Evolutionary conservation across 2,888 invertebrate species (phyloP).

Genomic region (Trachelus iudaicus): DNA sequence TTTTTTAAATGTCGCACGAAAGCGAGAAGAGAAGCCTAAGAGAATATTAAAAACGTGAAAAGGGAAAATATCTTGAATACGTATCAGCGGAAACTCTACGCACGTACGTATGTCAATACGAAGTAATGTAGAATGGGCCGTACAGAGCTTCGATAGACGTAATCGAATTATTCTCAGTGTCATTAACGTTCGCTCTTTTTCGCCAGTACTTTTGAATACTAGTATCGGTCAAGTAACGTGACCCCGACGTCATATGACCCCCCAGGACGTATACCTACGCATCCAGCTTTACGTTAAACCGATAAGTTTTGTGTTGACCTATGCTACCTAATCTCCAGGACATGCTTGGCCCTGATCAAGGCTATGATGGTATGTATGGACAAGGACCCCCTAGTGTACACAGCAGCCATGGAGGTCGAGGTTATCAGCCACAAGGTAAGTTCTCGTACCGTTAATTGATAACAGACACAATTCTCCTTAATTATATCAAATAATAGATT

Average conservation of each 20-base stretch:
- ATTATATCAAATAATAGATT: not conserved
- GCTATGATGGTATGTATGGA: conserved; percentile 93
- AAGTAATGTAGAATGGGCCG: not conserved
- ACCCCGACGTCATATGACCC: not conserved
- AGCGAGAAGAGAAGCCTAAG: not conserved
- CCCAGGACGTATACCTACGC: not conserved
- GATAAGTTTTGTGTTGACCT: conserved; percentile 58
- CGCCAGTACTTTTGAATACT: not conserved
- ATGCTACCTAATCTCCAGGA: conserved; percentile 74
- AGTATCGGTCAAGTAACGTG: not conserved
- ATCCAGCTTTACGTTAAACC: conserved; percentile 8
- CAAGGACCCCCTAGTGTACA: conserved; percentile 90
- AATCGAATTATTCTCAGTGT: not conserved
- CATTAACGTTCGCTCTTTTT: not conserved
- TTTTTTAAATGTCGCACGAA: not conserved
- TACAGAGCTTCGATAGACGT: not conserved
- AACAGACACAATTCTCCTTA: not conserved
- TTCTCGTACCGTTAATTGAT: conserved; percentile 25
- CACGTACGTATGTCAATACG: not conserved
- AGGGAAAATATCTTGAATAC: not conserved
- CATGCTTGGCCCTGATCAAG: conserved; percentile 91
- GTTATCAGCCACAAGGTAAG: conserved; percentile 89
- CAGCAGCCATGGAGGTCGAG: conserved; percentile 81
- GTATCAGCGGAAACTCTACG: not conserved
- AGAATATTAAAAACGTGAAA: not conserved